A percentile compares a stretch with the other conserved stretches of the same genome.
phyloP scores from a whole-genome alignment of 2,113 vertebrate species.

The Serinus canaria region DNA sequence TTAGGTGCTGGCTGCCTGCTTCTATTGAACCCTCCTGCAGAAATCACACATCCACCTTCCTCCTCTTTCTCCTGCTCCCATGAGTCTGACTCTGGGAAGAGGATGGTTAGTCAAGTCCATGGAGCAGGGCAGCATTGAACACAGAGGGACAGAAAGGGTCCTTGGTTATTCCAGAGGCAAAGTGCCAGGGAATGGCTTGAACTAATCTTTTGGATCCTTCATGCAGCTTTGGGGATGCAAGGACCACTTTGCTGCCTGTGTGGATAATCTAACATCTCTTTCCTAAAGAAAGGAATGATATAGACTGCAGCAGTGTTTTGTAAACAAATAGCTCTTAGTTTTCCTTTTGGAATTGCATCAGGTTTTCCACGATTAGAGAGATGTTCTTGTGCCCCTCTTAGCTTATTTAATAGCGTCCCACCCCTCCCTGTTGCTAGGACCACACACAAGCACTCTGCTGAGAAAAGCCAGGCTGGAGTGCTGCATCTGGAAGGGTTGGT shows the following conservation, averaged over 20 bases:
- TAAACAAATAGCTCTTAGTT: neutral
- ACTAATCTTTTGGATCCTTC: neutral
- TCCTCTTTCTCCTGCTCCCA: neutral
- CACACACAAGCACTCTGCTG: neutral
- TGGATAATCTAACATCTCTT: neutral
- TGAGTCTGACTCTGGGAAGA: neutral
- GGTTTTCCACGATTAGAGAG: neutral
- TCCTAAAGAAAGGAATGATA: neutral
- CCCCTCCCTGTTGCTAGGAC: neutral
- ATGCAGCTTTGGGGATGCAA: neutral
- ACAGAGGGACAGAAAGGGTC: neutral
- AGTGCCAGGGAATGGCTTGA: neutral
- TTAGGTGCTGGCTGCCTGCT: neutral
- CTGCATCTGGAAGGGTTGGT: neutral
- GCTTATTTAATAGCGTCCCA: neutral
- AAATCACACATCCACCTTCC: neutral
- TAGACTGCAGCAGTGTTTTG: neutral
- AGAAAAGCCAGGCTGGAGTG: neutral
- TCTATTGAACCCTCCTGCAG: neutral
- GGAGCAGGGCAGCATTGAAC: neutral
- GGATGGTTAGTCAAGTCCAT: neutral
- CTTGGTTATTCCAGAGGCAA: neutral
- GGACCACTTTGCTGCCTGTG: neutral
- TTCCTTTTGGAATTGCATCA: neutral
- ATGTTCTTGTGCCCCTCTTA: neutral